phyloP scores from a whole-genome alignment of 2,797 vertebrate species.

The Gephyroberyx darwinii region DNA sequence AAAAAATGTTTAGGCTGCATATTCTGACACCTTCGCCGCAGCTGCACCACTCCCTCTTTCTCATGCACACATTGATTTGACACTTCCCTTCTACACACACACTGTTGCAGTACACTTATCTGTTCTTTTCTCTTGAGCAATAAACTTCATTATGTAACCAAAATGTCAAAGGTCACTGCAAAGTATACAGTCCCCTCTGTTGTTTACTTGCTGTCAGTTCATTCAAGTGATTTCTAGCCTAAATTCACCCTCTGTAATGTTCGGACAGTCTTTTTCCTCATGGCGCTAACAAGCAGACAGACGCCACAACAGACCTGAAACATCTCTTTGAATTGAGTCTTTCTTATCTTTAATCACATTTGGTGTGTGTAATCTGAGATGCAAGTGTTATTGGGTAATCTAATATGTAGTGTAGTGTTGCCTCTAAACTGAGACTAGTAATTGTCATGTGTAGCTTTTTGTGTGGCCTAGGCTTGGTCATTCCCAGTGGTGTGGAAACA shows the following conservation, averaged over 20 bases:
- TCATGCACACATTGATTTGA: conserved; percentile 9
- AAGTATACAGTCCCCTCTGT: not conserved
- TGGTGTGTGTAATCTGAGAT: no score
- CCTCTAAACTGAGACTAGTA: no score
- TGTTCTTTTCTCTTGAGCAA: not conserved
- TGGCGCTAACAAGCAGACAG: not conserved
- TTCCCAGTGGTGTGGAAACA: conserved; percentile 3
- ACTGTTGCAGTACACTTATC: conserved; percentile 14
- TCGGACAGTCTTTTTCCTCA: conserved; percentile 19
- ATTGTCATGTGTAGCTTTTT: no score
- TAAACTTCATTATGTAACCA: no score
- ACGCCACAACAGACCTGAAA: no score
- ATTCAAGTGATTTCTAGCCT: conserved; percentile 37
- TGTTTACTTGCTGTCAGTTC: conserved; percentile 52
- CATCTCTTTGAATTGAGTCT: not conserved
- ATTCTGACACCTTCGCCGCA: conserved; percentile 22
- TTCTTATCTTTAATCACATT: not conserved
- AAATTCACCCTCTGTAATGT: conserved; percentile 40
- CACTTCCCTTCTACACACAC: conserved; percentile 22
- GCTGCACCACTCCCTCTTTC: conserved; percentile 25
- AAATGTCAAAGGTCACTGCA: not conserved
- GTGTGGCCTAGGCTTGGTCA: no score
- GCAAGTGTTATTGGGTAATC: no score
- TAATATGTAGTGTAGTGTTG: no score
- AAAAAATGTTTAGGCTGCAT: not conserved